A percentile compares a stretch with the other conserved stretches of the same genome.
phyloP scores from a whole-genome alignment of 2,113 vertebrate species.

The Mormoops blainvillei region DNA sequence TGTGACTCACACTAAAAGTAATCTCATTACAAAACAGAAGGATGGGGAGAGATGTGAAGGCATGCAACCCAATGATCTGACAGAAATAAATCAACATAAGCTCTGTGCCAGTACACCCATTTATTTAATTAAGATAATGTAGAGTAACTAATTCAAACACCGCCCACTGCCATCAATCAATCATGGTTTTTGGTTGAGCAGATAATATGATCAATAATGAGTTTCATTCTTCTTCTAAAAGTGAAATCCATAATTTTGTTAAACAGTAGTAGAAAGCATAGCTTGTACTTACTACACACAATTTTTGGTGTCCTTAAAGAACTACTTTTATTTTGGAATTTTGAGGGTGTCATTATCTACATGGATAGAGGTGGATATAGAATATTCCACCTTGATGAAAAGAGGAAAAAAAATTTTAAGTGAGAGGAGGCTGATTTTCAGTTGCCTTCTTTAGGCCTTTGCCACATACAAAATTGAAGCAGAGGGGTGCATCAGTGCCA shows the following conservation, averaged over 20 bases:
- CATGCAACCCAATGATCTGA: neutral
- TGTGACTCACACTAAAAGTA: neutral
- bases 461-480: neutral
- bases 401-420: neutral
- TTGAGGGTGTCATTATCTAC: neutral
- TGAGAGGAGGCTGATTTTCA: neutral
- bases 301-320: neutral
- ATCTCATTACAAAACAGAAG: constrained; percentile 22
- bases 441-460: neutral
- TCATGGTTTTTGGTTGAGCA: neutral
- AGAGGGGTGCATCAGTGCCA: neutral
- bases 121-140: constrained; percentile 57
- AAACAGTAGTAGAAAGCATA: neutral
- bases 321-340: neutral
- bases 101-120: neutral
- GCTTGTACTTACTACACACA: neutral
- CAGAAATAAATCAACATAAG: constrained; percentile 14
- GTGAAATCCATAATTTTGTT: constrained; percentile 18
- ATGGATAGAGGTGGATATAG: neutral
- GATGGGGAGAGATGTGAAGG: neutral
- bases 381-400: neutral
- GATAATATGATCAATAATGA: constrained; percentile 22
- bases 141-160: constrained; percentile 30
- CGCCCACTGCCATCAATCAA: constrained; percentile 34
- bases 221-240: constrained; percentile 19